Evolutionary conservation across 30 jellyfish, hydroid and myxozoan genomes (phyloP), one percentile per base, ranked within the genome.

Genomic region (Pelagia noctiluca): DNA sequence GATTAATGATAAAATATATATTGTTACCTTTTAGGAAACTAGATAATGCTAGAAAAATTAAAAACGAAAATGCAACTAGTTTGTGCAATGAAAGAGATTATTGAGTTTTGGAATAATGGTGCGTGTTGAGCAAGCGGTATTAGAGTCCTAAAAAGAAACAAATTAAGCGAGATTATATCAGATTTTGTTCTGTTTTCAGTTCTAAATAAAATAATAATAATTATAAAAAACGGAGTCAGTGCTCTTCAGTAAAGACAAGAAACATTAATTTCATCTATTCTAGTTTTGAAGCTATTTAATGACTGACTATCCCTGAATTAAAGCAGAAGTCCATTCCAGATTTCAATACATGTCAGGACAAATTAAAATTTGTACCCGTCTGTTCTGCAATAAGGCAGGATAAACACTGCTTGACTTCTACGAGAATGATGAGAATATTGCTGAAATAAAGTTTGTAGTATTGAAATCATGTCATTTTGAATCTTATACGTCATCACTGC

Each of bases 331-430:
- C 57, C 57, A 42, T 42, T 42, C 57, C 57, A 42, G 57, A 42
- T 42, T 42, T 42, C 16, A 42, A 42, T 42, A 42, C 57, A 42
- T 42, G 57, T 42, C 16, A 16, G 57, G 57, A 42, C 57, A 42
- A 42, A 42, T 42, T 8, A 42, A 42, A 42, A 42, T 42, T 42
- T 42, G 57, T 42, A 42, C 8, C 57, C 8, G 57, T 42, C 57
- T 42, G 57, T 42, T 42, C 57, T 42, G 57, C 12, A 42, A 16
- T 42, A 42, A 8, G 57, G 57, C 57, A 42, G 57, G 57, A 42
- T 42, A 42, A 42, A 42, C 57, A 42, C 57, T 42, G 57, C 57
- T 42, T 42, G 57, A 42, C 57, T 42, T 42, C 57, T 42, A 16
- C 57, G n/a, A n/a, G n/a, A n/a, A n/a, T n/a, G n/a, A n/a, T n/a